Base-by-base conservation (phyloP, 2,797 vertebrate species). In the Notoglanidium macrostoma region DNA sequence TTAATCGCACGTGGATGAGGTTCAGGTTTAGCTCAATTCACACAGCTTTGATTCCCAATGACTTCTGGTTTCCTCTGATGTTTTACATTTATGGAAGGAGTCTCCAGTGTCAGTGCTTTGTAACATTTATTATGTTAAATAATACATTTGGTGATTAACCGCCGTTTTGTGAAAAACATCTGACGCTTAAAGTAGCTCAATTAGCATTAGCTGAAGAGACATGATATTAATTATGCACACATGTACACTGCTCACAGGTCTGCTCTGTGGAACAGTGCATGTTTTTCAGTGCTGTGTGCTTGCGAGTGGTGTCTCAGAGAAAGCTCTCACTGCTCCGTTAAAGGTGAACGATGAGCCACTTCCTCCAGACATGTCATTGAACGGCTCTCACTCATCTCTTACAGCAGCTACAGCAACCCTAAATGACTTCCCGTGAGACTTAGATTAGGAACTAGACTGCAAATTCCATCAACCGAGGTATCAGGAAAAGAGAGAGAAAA, bases 281-380 rank as follows among this genome's bases (percentile, higher is more conserved):
- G 49, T 32, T 77, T 19, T n/a, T 77, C 49, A 26, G 49, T 35
- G 78, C 35, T 40, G 6, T 81, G 23, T 44, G 40, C 44, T 44
- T n/a, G 26, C 8, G n/a, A 46, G 59, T 49, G 59, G 40, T 81
- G 35, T 44, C 55, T 61, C 40, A 9, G 14, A 35, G 59, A 65
- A 46, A 63, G 23, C 35, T 26, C 21, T 80, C 12, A 1, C 21
- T 15, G 57, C 78, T 63, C 23, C 59, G 65, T 46, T 81, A 63
- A 65, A 46, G 59, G 14, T 19, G 79, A 81, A 46, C 51, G 1
- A 65, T 65, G 59, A 81, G 26, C 14, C 1, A 65, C 59, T 65
- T 81, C 44, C 79, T 81, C 23, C 79, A 81, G 59, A 81, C 59
- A 49, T 40, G 26, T 65, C 79, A 81, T 81, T 26, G 40, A 81